Evolutionary conservation across 2,113 vertebrate genomes (phyloP), one percentile per base, ranked within the genome.

Genomic region (Phaethon lepturus): DNA sequence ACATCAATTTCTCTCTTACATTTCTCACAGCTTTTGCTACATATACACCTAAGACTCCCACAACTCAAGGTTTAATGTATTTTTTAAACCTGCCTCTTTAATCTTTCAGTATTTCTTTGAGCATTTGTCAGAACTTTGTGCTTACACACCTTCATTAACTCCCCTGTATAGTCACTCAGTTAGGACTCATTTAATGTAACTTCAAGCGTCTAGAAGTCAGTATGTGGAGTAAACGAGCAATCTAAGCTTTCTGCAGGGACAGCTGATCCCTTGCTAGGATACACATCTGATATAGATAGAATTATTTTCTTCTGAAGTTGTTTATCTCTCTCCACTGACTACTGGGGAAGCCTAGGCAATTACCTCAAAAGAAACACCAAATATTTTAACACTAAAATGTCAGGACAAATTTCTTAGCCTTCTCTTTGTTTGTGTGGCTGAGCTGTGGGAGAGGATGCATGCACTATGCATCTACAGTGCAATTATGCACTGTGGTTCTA

Each of bases 31-130:
- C 76, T 85, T 95, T 75, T 94, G 73, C 76, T 72, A 60, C 1
- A 2, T 31, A 4, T 29, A 89, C 79, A 91, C 86, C 60, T 77
- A 90, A 88, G 97, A 75, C 53, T 95, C 29, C 59, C 15, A 11
- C 67, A 94, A 95, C 86, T 95, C 91, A 95, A 94, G 71, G 88
- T 93, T 92, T 94, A 96, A 97, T 95, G 88, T 78, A 97, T 96
- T 95, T 97, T 96, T 97, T 86, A 96, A 96, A 90, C n/a, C 77
- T 68, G 26, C 12, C 53, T 95, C 96, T 97, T 97, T 97, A 94
- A 96, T 96, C 95, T 97, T 96, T 78, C 83, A 93, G 64, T 58
- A 62, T 96, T 94, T 95, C 86, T 97, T 81, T 92, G 82, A 97
- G 88, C 79, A 87, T 91, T 96, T 97, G 94, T 96, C 96, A 97